Evolutionary conservation across 2,113 vertebrate genomes (phyloP).

Genomic region (Zosterops japonicus): DNA sequence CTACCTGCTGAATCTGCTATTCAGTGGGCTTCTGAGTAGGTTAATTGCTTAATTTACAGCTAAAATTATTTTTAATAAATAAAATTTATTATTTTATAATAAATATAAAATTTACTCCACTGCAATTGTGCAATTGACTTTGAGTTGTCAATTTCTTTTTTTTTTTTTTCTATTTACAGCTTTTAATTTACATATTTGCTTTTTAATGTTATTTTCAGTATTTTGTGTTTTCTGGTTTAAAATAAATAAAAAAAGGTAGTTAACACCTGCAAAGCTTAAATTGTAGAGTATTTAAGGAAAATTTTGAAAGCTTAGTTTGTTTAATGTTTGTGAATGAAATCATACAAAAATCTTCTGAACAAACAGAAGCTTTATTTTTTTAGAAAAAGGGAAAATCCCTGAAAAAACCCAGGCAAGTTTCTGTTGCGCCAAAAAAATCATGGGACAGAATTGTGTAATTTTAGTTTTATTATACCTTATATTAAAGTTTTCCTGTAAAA

Average conservation of each 20-base stretch:
- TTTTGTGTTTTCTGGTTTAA: not conserved
- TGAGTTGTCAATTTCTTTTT: not conserved
- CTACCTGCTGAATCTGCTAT: not conserved
- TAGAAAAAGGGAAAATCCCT: not conserved
- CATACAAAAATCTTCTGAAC: not conserved
- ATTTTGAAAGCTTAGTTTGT: not conserved
- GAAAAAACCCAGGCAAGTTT: not conserved
- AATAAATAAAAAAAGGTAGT: not conserved
- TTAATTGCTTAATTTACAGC: not conserved
- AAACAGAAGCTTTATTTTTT: not conserved
- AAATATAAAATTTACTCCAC: no score
- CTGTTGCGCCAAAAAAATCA: not conserved
- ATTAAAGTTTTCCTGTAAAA: not conserved
- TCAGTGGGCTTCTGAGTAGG: not conserved
- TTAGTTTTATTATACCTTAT: not conserved
- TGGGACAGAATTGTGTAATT: not conserved
- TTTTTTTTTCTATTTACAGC: not conserved
- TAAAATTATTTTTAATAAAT: no score
- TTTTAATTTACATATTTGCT: not conserved
- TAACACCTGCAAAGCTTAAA: not conserved
- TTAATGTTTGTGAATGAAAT: not conserved
- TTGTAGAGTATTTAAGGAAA: not conserved
- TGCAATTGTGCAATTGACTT: no score
- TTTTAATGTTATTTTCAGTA: not conserved
- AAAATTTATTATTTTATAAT: no score